Conservation (phyloP, 1,140 invertebrate genomes). For the Drosophila sturtevanti region DNA sequence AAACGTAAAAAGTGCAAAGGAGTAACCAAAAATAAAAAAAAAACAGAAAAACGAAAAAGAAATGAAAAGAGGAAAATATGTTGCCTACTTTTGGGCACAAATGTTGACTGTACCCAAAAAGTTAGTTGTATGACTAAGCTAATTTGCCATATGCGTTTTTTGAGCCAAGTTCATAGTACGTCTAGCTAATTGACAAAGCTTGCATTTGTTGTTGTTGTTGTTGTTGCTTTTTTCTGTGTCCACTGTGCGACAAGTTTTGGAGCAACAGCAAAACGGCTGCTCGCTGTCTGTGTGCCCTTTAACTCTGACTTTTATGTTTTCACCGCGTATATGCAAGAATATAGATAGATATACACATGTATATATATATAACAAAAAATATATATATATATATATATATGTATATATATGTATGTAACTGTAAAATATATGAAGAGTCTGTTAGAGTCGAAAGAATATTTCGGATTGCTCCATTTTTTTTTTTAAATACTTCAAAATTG, state of each 20-base stretch:
- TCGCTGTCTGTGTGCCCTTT: conserved; percentile 71
- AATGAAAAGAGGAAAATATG: conserved; percentile 13
- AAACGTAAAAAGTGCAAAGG: background rate
- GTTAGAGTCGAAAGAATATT: conserved; percentile 25
- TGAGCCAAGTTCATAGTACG: background rate
- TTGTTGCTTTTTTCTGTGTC: conserved; percentile 34
- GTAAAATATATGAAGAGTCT: conserved; percentile 11
- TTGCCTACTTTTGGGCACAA: conserved; percentile 10
- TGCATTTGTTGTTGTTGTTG: background rate
- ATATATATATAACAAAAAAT: conserved; percentile 36
- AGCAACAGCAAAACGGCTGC: conserved; percentile 50
- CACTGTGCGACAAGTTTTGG: conserved; percentile 25
- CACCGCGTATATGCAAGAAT: conserved; percentile 52
- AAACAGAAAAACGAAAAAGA: background rate
- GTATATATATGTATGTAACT: conserved; percentile 11
- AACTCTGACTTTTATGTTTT: conserved; percentile 76
- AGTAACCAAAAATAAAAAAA: conserved; percentile 2
- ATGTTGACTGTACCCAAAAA: conserved; percentile 49
- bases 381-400: conserved; percentile 16
- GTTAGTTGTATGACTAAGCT: conserved; percentile 29
- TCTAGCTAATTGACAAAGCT: conserved; percentile 44
- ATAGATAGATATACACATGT: conserved; percentile 28
- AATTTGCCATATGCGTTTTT: conserved; percentile 7
- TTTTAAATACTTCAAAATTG: background rate
- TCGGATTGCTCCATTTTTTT: conserved; percentile 15